These are phyloP conservation scores for Antrozous pallidus DNA, from an alignment of 2,797 vertebrate genomes.

Conservation along the genomic window DNA sequence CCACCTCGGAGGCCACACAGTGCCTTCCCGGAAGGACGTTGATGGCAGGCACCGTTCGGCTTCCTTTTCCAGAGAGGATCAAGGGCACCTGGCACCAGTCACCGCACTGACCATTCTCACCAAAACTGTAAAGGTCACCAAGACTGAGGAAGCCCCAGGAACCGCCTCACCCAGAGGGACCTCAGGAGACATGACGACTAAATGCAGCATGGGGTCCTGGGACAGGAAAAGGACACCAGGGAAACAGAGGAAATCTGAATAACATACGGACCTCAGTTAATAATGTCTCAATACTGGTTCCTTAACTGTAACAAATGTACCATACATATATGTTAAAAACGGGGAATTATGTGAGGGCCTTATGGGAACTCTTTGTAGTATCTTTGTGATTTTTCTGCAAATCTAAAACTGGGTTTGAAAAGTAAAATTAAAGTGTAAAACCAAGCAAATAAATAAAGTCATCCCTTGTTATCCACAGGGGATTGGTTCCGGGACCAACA, in stretches of 20 bases:
- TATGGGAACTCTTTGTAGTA: not conserved
- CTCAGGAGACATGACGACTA: not conserved
- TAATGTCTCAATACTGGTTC: not conserved
- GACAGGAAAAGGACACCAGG: not conserved
- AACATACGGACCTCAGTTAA: not conserved
- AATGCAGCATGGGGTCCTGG: too few relatives aligned
- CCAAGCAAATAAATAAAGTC: not conserved
- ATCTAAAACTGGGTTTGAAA: not conserved
- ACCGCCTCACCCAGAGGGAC: not conserved
- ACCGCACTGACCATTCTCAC: not conserved
- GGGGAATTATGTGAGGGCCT: not conserved
- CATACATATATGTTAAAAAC: not conserved
- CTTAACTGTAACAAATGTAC: not conserved
- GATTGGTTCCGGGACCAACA: too few relatives aligned
- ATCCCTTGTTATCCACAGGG: not conserved
- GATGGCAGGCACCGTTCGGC: accelerated
- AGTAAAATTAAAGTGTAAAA: not conserved
- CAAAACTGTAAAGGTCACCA: not conserved
- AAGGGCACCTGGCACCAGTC: not conserved
- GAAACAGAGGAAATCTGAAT: not conserved
- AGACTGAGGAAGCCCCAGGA: not conserved
- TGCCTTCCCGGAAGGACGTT: not conserved
- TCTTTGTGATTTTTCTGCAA: not conserved
- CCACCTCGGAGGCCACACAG: not conserved
- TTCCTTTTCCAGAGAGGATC: not conserved